Evolutionary conservation across 2,113 vertebrate species (phyloP), one percentile per base, ranked within the genome.

Genomic region (Bubalus kerabau): DNA sequence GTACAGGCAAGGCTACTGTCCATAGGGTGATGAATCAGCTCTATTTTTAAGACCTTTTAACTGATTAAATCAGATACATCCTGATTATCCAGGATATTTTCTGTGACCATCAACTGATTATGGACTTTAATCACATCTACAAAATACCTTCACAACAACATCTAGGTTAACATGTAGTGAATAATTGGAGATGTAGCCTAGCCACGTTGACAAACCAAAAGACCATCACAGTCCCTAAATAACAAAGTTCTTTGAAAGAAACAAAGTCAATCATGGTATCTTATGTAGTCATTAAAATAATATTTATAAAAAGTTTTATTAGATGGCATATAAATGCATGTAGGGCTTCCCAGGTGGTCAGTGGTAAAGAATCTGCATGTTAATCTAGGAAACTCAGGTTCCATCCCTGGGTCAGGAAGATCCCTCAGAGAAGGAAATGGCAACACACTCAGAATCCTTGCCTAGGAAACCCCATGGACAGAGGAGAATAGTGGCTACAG

Each of bases 161-260:
- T 59, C 23, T 90, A 24, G 13, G 14, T 57, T 62, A 50, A 50
- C 48, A 1, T 67, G 50, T 76, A 50, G 64, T 56, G 26, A 60
- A 56, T 87, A 54, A 90, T 1, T 62, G n/a, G 48, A 87, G 10
- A 81, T 19, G 2, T 43, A 83, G 17, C 6, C 32, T 59, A 40
- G 24, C 12, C 48, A 86, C 62, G 7, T 2, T 30, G 19, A 83
- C 50, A 54, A 14, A 87, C 76, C 32, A 71, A 62, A 82, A 93
- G 24, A 52, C 1, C 10, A 36, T 76, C 19, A 24, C 9, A 1
- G 7, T 93, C 32, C 78, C 24, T 71, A 96, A 81, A 84, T 43
- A 67, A 91, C 36, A 28, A 82, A 85, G 7, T 6, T 82, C 11
- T 67, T 54, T 90, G 36, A 81, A 93, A 96, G 64, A 97, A 89